These are phyloP conservation scores for Carlito syrichta DNA, from an alignment of 2,113 vertebrate genomes.

Conservation along the genomic window DNA sequence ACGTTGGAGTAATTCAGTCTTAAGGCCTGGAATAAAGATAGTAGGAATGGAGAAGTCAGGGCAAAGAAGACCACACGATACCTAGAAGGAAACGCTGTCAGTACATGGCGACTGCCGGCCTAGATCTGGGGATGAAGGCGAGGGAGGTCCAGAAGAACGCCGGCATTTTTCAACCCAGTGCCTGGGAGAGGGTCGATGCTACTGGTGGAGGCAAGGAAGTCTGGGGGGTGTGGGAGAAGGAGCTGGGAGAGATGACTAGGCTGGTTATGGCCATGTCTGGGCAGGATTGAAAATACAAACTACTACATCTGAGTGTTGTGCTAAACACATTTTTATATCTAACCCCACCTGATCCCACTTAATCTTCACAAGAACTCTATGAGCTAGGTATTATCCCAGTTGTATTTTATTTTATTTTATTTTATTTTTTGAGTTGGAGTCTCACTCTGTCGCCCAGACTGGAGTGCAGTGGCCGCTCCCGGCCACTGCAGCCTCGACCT, in stretches of 20 bases:
- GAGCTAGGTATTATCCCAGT: background rate
- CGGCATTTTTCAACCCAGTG: background rate
- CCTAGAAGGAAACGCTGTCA: background rate
- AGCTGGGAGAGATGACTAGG: background rate
- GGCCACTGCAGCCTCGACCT: too few relatives aligned
- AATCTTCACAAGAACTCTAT: background rate
- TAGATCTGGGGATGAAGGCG: background rate
- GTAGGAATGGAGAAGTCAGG: background rate
- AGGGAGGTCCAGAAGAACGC: background rate
- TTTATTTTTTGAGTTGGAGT: too few relatives aligned
- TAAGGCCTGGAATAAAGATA: background rate
- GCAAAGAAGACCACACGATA: background rate
- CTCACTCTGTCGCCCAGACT: too few relatives aligned
- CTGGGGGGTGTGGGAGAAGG: background rate
- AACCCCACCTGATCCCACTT: background rate
- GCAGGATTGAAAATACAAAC: background rate
- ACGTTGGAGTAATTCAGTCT: background rate
- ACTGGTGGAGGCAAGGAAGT: background rate
- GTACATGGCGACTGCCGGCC: background rate
- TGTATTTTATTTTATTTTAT: too few relatives aligned
- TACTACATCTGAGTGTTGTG: background rate
- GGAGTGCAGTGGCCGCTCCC: too few relatives aligned
- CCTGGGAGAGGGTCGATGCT: background rate
- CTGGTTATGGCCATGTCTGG: accelerated
- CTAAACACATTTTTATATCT: background rate